A percentile compares a stretch with the other conserved stretches of the same genome.
phyloP scores from a whole-genome alignment of 2,888 invertebrate genomes.

The Rapana venosa region DNA sequence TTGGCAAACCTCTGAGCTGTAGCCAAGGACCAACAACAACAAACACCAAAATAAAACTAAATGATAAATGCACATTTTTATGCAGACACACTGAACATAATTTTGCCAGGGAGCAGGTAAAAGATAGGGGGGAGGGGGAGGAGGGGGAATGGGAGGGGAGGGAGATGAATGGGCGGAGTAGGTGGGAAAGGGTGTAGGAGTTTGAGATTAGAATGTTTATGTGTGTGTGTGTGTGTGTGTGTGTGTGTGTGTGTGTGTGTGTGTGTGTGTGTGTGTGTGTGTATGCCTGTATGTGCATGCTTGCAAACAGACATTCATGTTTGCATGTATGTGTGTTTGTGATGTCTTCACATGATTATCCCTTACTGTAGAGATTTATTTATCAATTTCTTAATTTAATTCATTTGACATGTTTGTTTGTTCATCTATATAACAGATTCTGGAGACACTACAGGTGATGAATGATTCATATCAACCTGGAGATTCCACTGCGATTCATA shows the following conservation, averaged over 20 bases:
- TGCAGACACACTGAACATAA: no score
- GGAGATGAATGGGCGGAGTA: no score
- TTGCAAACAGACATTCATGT: not conserved
- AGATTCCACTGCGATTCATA: not conserved
- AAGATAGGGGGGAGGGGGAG: no score
- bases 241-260: not conserved
- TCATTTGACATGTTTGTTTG: not conserved
- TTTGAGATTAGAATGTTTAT: not conserved
- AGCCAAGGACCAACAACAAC: no score
- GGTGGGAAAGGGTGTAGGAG: not conserved
- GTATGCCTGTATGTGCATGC: constrained; percentile 22
- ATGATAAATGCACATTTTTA: no score
- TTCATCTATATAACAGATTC: not conserved
- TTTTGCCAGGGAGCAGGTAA: no score
- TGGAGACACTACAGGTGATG: constrained; percentile 41
- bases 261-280: constrained; percentile 13
- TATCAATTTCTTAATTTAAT: no score
- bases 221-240: not conserved
- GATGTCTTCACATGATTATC: not conserved
- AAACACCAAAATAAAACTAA: no score
- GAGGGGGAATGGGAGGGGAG: no score
- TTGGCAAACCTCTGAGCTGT: no score
- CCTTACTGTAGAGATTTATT: no score
- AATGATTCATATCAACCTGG: constrained; percentile 29
- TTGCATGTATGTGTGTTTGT: not conserved